Evolutionary conservation across 2,797 vertebrate species (phyloP), one percentile per base, ranked within the genome.

Genomic region (Caiman crocodilus): DNA sequence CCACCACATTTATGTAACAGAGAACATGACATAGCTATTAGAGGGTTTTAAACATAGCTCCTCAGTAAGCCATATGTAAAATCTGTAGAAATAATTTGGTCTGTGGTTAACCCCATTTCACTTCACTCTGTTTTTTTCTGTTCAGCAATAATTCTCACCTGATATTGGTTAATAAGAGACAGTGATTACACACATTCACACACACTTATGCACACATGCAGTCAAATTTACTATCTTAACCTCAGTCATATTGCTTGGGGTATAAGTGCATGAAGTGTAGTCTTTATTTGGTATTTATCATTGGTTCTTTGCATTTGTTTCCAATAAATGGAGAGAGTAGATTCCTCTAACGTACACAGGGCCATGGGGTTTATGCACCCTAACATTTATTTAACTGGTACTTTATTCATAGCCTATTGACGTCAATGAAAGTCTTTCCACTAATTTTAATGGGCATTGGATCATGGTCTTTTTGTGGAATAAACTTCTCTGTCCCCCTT

Each of bases 61-160:
- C 92, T 97, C 95, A 87, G 93, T 92, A 96, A 97, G 91, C 94
- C 97, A 83, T 88, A 93, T 96, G 91, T 74, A 90, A 85, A 74
- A 82, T 79, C 90, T 90, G 74, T 95, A 92, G 94, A 97, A 97
- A 94, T 91, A 94, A 58, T 42, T 90, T 26, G 79, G 90, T 92
- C 82, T 90, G 14, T 63, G 79, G 90, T 32, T 96, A 58, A 26
- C 85, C 93, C 87, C 81, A 5, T 76, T 23, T 94, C 80, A 35
- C 75, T 93, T 82, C 85, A 74, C 73, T 93, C 85, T 90, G 92
- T 50, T 61, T 94, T 95, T 85, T 67, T 2, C 4, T 79, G 59
- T 26, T 59, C 82, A 90, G 96, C 91, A 97, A 96, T 94, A 82
- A 87, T n/a, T 74, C 30, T 77, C 92, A 94, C 32, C 28, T 82